phyloP scores from a whole-genome alignment of 2,113 vertebrate genomes.

The Macroglossus sobrinus region DNA sequence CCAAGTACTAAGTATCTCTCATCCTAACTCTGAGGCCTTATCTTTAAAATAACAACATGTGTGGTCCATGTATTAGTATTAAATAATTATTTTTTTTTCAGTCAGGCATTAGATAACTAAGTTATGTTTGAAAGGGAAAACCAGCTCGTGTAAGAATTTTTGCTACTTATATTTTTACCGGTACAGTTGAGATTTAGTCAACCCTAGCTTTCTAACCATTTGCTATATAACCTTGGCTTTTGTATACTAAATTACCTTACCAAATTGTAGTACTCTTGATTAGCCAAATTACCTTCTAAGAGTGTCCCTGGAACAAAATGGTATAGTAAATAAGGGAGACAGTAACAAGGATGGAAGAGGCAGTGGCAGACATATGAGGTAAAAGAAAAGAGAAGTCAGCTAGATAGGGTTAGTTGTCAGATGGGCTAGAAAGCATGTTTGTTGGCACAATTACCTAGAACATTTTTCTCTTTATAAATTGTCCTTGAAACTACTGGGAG shows the following conservation, averaged over 20 bases:
- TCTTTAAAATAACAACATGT: not conserved
- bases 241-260: not conserved
- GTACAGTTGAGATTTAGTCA: not conserved
- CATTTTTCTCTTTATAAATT: constrained; percentile 41
- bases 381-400: constrained; percentile 2
- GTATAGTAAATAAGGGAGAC: not conserved
- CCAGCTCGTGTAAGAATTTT: not conserved
- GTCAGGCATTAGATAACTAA: not conserved
- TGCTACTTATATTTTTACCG: not conserved
- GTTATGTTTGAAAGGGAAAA: not conserved
- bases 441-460: constrained; percentile 30
- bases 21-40: not conserved
- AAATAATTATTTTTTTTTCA: not conserved
- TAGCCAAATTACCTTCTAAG: not conserved
- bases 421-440: constrained; percentile 33
- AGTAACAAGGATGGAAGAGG: not conserved
- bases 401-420: not conserved
- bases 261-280: not conserved
- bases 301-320: not conserved
- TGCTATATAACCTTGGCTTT: not conserved
- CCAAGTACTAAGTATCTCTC: not conserved
- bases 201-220: not conserved
- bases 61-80: not conserved
- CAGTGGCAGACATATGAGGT: not conserved
- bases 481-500: constrained; percentile 5